Evolutionary conservation across 1,140 invertebrate genomes (phyloP).

Genomic region (Pinna nobilis): DNA sequence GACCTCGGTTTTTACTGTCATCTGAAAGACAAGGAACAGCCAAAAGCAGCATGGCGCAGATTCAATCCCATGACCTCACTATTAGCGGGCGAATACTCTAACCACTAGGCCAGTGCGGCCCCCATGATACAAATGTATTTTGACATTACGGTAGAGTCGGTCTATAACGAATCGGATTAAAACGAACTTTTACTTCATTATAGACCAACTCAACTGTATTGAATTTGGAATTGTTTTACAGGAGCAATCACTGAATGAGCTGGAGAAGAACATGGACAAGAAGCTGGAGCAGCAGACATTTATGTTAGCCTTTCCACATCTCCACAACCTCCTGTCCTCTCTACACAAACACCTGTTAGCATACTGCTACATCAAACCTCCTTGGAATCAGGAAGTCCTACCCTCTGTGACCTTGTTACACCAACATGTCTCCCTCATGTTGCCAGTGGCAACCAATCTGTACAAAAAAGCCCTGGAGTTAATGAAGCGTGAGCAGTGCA

Average conservation of each 20-base stretch:
- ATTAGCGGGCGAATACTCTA: no score
- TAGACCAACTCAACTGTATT: neutral
- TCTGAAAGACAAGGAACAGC: no score
- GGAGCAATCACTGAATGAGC: conserved; percentile 71
- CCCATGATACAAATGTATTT: no score
- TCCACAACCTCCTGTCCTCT: conserved; percentile 78
- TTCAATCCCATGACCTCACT: no score
- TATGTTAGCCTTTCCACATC: conserved; percentile 63
- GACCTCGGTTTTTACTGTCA: no score
- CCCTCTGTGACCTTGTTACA: conserved; percentile 73
- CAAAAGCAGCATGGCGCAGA: no score
- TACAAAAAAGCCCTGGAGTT: conserved; percentile 65
- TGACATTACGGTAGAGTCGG: no score
- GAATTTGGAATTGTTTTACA: conserved; percentile 52
- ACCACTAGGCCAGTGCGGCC: no score
- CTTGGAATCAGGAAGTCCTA: conserved; percentile 21
- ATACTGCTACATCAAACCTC: conserved; percentile 66
- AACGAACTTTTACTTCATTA: no score
- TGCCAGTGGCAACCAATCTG: conserved; percentile 76
- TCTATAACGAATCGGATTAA: no score
- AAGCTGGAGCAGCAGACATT: conserved; percentile 10
- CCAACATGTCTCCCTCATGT: conserved; percentile 76
- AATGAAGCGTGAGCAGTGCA: conserved; percentile 8
- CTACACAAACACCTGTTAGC: conserved; percentile 81
- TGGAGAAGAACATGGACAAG: conserved; percentile 70